These are phyloP conservation scores for Labrus mixtus DNA, from an alignment of 2,113 vertebrate species.

Conservation along the genomic window DNA sequence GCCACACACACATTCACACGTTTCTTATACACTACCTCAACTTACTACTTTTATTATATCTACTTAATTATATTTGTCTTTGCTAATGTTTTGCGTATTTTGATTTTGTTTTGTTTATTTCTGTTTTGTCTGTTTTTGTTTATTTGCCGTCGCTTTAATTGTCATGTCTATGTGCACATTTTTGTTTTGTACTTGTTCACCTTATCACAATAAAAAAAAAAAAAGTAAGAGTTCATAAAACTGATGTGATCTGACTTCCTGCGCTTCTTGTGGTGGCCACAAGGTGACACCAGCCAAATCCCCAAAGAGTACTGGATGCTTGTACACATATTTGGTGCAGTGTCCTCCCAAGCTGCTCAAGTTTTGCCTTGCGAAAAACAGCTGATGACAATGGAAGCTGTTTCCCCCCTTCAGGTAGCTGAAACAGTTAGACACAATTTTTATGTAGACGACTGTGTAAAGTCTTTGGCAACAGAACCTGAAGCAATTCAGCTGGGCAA, in stretches of 20 bases:
- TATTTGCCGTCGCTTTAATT: too few species aligned
- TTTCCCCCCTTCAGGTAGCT: not conserved
- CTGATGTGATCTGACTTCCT: slow-evolving; percentile 10
- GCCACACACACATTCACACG: too few species aligned
- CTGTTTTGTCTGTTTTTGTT: too few species aligned
- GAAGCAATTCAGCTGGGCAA: not conserved
- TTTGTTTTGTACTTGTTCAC: too few species aligned
- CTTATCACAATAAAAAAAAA: too few species aligned
- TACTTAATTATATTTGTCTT: too few species aligned
- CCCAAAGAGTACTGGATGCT: slow-evolving; percentile 23
- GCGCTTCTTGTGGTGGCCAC: slow-evolving; percentile 39
- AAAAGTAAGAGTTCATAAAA: slow-evolving; percentile 1
- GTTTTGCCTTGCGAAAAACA: slow-evolving; percentile 28
- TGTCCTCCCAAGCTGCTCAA: slow-evolving; percentile 31
- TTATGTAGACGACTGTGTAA: slow-evolving; percentile 15
- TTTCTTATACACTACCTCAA: too few species aligned
- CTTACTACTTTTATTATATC: too few species aligned
- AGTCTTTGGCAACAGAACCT: not conserved
- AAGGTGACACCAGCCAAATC: not conserved
- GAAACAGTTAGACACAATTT: not conserved
- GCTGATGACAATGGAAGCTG: not conserved
- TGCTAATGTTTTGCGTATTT: too few species aligned
- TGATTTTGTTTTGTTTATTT: too few species aligned
- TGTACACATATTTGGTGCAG: slow-evolving; percentile 32
- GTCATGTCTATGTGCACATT: too few species aligned